phyloP scores from a whole-genome alignment of 2,888 invertebrate genomes.

The Ethmia dodecea region DNA sequence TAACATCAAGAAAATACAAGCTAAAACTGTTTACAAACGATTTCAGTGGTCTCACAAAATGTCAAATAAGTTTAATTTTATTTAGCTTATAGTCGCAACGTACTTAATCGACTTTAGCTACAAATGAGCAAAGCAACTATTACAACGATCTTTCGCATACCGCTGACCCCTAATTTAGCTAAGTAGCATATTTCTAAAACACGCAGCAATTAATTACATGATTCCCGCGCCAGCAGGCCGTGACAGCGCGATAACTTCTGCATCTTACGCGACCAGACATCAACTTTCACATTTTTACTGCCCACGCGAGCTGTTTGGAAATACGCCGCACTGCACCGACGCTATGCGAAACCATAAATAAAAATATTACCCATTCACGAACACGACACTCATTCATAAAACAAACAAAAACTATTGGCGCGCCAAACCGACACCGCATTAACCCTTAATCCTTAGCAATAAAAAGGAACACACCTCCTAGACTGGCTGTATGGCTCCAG shows the following conservation, averaged over 20 bases:
- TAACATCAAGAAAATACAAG: too few relatives aligned
- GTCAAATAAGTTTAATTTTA: too few relatives aligned
- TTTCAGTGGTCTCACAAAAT: too few relatives aligned
- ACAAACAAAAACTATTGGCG: slow-evolving; percentile 31
- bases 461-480: slow-evolving; percentile 43
- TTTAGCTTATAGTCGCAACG: too few relatives aligned
- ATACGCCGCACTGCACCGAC: slow-evolving; percentile 10
- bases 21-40: too few relatives aligned
- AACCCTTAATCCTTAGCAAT: slow-evolving; percentile 14
- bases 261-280: slow-evolving; percentile 25
- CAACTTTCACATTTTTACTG: slow-evolving; percentile 55
- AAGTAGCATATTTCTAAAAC: too few relatives aligned
- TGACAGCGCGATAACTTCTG: slow-evolving; percentile 34
- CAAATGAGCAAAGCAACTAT: too few relatives aligned
- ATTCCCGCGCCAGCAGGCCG: slow-evolving; percentile 31
- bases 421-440: too few relatives aligned
- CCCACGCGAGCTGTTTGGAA: slow-evolving; percentile 2
- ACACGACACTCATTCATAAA: slow-evolving; percentile 32
- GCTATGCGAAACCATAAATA: slow-evolving; percentile 20
- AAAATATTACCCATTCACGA: slow-evolving; percentile 27
- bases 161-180: too few relatives aligned
- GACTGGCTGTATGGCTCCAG: slow-evolving; percentile 55
- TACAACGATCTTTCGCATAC: too few relatives aligned
- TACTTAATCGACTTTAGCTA: too few relatives aligned
- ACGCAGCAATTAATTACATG: slow-evolving; percentile 25